Evolutionary conservation across 2,113 vertebrate species (phyloP), one percentile per base, ranked within the genome.

Genomic region (Trichechus manatus): DNA sequence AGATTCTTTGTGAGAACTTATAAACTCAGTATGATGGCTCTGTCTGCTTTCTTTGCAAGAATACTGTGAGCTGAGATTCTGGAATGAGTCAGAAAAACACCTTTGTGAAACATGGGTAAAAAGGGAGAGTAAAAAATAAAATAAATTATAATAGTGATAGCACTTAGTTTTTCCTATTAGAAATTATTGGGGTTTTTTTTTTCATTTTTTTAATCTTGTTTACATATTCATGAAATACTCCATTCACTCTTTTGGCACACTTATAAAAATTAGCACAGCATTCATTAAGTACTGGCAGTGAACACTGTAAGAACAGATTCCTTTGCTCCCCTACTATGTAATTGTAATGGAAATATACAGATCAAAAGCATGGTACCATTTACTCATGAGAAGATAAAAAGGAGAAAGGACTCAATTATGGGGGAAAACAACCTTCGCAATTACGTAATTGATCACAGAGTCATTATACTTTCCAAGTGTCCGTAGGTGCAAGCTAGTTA

Each of bases 301-400:
- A 96, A 59, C 19, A 75, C 33, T 96, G 25, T 53, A 36, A 78
- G 84, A 94, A 94, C 27, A 84, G 17, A 82, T 50, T 64, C 1
- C 1, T 95, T 95, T 87, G 9, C 74, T 94, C 61, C 6, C 17
- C 23, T 93, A 36, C 63, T n/a, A 81, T 79, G 44, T 91, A 88
- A 89, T 91, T 97, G 47, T 94, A 44, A 94, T 95, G 50, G 22
- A 93, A 96, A 91, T 94, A 75, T 14, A 50, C 4, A 95, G 47
- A 87, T 77, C 82, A 93, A 96, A 94, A 93, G 11, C 27, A 44
- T 85, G 5, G 3, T 63, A 68, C 19, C 3, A 47, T 89, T 90
- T 82, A 47, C 50, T 86, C 29, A 61, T 75, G 23, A 96, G 25
- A 63, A 7, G 33, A 82, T 80, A 59, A 80, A 87, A 94, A 88